Conservation (phyloP, 1,140 invertebrate genomes). For the Portunus trituberculatus region DNA sequence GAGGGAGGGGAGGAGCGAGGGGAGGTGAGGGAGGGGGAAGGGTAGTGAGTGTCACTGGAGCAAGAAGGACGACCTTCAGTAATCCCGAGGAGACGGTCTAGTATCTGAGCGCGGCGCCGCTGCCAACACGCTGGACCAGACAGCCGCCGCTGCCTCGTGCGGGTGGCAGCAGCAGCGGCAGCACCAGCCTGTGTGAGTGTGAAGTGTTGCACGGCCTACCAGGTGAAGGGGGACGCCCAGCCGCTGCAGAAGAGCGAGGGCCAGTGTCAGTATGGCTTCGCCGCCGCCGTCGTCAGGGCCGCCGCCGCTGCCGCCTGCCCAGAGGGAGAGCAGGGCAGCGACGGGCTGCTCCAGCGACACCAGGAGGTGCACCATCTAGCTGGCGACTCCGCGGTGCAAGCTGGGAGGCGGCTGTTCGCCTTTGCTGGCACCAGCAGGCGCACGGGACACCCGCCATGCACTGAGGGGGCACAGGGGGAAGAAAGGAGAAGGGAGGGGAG, state of each 20-base stretch:
- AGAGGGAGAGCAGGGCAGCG: constrained; percentile 22
- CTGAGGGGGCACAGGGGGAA: background rate
- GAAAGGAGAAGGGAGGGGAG: background rate
- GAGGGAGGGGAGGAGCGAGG: background rate
- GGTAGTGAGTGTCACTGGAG: background rate
- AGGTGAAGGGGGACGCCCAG: constrained; percentile 41
- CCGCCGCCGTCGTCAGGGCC: constrained; percentile 45
- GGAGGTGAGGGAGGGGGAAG: constrained; percentile 16
- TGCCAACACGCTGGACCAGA: background rate
- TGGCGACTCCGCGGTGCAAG: background rate
- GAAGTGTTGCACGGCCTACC: constrained; percentile 47
- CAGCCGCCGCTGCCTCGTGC: background rate
- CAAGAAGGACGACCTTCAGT: background rate
- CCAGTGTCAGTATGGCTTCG: background rate
- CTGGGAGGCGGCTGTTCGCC: background rate
- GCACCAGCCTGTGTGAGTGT: background rate
- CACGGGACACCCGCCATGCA: background rate
- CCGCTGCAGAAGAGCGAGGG: constrained; percentile 44
- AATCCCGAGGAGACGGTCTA: background rate
- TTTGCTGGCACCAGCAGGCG: background rate
- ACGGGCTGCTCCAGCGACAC: background rate
- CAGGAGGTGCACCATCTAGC: constrained; percentile 27
- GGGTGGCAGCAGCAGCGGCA: background rate
- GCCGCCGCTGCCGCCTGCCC: background rate
- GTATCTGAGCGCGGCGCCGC: background rate